Percentiles rank a stretch among this genome's conserved stretches.
phyloP scores from a whole-genome alignment of 1,140 invertebrate species.

The Neuroterus valhalla region DNA sequence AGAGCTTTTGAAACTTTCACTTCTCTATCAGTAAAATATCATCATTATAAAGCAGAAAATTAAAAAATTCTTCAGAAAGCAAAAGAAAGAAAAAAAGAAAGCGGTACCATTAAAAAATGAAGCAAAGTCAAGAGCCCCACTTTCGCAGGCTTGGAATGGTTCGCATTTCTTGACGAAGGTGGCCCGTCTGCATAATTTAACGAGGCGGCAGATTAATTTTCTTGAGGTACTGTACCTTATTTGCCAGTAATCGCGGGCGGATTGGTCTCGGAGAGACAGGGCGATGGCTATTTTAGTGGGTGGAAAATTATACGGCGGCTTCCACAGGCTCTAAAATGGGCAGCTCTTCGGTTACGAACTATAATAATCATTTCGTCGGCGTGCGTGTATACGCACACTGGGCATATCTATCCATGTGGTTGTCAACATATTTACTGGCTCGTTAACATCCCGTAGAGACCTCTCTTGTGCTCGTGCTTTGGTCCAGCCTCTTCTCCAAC shows the following conservation, averaged over 20 bases:
- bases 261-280: constrained; percentile 67
- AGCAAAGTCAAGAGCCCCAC: too few species aligned
- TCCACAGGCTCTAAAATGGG: constrained; percentile 75
- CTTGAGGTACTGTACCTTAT: constrained; percentile 72
- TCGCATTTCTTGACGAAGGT: too few species aligned
- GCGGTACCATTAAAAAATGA: too few species aligned
- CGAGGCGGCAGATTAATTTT: constrained; percentile 57
- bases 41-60: too few species aligned
- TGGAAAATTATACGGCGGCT: constrained; percentile 76
- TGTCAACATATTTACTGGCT: constrained; percentile 76
- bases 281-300: constrained; percentile 76
- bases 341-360: constrained; percentile 75
- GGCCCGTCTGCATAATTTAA: constrained; percentile 38
- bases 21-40: too few species aligned
- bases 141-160: too few species aligned
- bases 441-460: constrained; percentile 73
- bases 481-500: constrained; percentile 25
- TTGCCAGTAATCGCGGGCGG: constrained; percentile 72
- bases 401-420: constrained; percentile 64
- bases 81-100: too few species aligned
- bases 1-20: too few species aligned
- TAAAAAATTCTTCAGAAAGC: too few species aligned
- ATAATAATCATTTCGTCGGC: constrained; percentile 76
- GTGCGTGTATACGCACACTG: constrained; percentile 55
- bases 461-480: constrained; percentile 53